Percentiles rank a stretch among this genome's conserved stretches.
Conservation (phyloP, 2,888 invertebrate species). For the Amphipoea oculea region DNA sequence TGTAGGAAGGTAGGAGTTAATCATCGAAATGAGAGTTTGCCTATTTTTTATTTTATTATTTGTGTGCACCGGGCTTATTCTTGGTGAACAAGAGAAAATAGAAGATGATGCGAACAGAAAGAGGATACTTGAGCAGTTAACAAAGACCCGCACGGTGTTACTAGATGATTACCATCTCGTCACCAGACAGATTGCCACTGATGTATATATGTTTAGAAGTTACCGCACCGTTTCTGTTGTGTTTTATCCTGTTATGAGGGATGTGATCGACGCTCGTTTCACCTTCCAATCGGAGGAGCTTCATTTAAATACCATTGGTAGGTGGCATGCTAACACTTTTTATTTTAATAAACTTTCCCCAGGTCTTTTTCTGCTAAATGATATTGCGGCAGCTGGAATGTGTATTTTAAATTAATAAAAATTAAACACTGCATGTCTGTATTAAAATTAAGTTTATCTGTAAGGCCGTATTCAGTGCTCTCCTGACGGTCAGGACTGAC, state of each 20-base stretch:
- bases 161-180: constrained; percentile 85
- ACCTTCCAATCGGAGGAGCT: constrained; percentile 88
- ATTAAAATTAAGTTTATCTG: background rate
- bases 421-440: constrained; percentile 7
- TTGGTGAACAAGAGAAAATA: constrained; percentile 78
- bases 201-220: constrained; percentile 87
- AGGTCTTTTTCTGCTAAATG: background rate
- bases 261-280: constrained; percentile 85
- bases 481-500: no score
- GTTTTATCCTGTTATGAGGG: constrained; percentile 83
- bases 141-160: constrained; percentile 83
- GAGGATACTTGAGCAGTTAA: constrained; percentile 83
- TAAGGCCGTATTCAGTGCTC: no score
- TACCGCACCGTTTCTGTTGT: constrained; percentile 87
- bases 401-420: background rate
- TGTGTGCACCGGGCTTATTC: constrained; percentile 79
- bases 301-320: constrained; percentile 88
- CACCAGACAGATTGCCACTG: constrained; percentile 85
- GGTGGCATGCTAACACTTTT: constrained; percentile 69
- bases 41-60: constrained; percentile 79
- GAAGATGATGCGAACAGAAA: constrained; percentile 83
- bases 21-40: constrained; percentile 79
- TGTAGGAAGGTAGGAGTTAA: constrained; percentile 76
- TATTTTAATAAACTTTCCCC: constrained; percentile 18
- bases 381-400: constrained; percentile 21